phyloP scores from a whole-genome alignment of 1,140 invertebrate species.

The Drosophila kikkawai region DNA sequence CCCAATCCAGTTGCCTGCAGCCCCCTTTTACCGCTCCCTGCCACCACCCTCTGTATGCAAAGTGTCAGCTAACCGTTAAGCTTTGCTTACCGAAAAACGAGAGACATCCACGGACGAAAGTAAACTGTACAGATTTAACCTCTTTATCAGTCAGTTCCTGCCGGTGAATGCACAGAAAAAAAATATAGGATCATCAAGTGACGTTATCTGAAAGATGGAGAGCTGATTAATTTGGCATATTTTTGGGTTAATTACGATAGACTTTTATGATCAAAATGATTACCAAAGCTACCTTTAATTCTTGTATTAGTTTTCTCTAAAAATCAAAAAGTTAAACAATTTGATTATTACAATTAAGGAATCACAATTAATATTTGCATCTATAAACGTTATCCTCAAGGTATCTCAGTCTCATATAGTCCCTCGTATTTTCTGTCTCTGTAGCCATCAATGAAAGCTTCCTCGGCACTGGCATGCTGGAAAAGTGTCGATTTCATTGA shows the following conservation, averaged over 20 bases:
- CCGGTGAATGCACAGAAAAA: slow-evolving; percentile 15
- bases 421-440: background rate
- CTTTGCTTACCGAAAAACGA: slow-evolving; percentile 74
- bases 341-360: too few relatives aligned
- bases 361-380: too few relatives aligned
- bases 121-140: slow-evolving; percentile 75
- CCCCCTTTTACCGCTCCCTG: background rate
- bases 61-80: slow-evolving; percentile 78
- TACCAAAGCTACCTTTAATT: too few relatives aligned
- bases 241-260: background rate
- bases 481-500: slow-evolving; percentile 60
- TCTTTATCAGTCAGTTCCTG: slow-evolving; percentile 41
- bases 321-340: too few relatives aligned
- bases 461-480: slow-evolving; percentile 34
- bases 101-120: slow-evolving; percentile 40
- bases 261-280: background rate
- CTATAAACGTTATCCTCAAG: too few relatives aligned
- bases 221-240: too few relatives aligned
- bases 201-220: background rate
- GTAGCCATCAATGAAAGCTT: slow-evolving; percentile 24
- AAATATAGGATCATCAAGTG: background rate
- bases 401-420: too few relatives aligned
- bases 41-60: slow-evolving; percentile 49
- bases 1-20: background rate
- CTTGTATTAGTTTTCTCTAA: too few relatives aligned